Percentiles rank a stretch among this genome's conserved stretches.
These are phyloP conservation scores for Ophion ellenae DNA, from an alignment of 2,888 invertebrate species.

Conservation along the genomic window DNA sequence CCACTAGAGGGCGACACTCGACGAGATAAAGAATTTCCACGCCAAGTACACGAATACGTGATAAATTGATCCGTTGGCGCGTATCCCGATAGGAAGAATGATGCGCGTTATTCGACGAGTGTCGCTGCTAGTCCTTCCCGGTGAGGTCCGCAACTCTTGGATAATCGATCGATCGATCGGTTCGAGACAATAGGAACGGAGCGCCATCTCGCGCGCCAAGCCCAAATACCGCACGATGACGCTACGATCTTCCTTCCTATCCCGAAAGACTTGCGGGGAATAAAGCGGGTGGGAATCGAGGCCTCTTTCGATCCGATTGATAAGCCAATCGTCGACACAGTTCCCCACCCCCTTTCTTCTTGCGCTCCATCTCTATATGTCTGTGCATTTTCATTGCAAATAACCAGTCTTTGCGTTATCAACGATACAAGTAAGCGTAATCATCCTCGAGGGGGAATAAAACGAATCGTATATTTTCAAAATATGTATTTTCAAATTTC, in stretches of 20 bases:
- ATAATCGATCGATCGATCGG: neutral
- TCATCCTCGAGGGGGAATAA: neutral
- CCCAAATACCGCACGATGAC: neutral
- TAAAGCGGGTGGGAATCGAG: too few species aligned
- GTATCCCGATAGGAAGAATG: neutral
- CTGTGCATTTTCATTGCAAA: too few species aligned
- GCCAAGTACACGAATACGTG: neutral
- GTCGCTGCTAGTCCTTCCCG: too few species aligned
- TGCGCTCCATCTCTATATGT: too few species aligned
- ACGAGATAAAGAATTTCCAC: neutral
- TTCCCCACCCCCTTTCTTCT: too few species aligned
- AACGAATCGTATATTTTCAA: slow-evolving; percentile 70
- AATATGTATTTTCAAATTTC: slow-evolving; percentile 81
- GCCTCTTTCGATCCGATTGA: too few species aligned
- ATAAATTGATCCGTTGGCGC: neutral
- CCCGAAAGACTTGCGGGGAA: too few species aligned
- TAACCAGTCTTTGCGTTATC: neutral
- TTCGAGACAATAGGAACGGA: neutral
- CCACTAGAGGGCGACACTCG: neutral
- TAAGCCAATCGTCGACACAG: too few species aligned
- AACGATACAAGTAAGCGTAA: neutral
- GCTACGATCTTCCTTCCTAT: too few species aligned
- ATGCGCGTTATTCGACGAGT: neutral
- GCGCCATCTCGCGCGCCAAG: neutral
- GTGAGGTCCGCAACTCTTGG: neutral